These are phyloP conservation scores for Strix occidentalis DNA, from an alignment of 2,797 vertebrate species.

Conservation along the genomic window DNA sequence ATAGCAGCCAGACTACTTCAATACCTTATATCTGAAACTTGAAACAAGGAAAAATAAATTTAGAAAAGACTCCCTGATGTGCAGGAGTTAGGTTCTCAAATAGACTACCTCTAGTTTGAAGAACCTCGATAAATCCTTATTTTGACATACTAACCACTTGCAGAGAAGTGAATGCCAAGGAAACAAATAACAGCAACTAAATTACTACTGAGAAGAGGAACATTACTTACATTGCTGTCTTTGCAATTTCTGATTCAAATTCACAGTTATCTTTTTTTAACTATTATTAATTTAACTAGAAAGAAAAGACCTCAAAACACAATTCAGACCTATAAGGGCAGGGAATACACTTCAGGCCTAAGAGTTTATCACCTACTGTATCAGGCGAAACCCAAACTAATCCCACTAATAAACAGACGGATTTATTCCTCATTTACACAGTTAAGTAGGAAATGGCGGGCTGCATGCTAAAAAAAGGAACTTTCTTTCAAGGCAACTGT, in stretches of 20 bases:
- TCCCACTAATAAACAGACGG: background rate
- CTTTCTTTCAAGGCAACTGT: background rate
- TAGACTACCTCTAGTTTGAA: background rate
- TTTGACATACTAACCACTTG: constrained; percentile 14
- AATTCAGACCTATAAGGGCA: background rate
- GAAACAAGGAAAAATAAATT: constrained; percentile 35
- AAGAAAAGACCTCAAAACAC: background rate
- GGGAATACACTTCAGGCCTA: background rate
- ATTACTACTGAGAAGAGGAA: background rate
- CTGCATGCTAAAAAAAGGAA: background rate
- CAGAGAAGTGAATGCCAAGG: background rate
- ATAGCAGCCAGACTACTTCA: constrained; percentile 12
- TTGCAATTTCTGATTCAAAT: constrained; percentile 25
- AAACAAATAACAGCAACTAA: background rate
- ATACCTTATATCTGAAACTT: background rate
- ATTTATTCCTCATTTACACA: background rate
- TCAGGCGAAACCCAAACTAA: background rate
- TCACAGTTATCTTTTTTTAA: background rate
- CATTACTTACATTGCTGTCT: background rate
- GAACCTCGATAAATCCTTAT: background rate
- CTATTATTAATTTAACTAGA: background rate
- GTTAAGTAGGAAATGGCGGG: background rate
- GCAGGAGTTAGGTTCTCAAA: background rate
- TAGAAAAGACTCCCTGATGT: constrained; percentile 10
- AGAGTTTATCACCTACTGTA: background rate